These are phyloP conservation scores for Holacanthella duospinosa DNA, from an alignment of 2,888 invertebrate species.

Conservation along the genomic window DNA sequence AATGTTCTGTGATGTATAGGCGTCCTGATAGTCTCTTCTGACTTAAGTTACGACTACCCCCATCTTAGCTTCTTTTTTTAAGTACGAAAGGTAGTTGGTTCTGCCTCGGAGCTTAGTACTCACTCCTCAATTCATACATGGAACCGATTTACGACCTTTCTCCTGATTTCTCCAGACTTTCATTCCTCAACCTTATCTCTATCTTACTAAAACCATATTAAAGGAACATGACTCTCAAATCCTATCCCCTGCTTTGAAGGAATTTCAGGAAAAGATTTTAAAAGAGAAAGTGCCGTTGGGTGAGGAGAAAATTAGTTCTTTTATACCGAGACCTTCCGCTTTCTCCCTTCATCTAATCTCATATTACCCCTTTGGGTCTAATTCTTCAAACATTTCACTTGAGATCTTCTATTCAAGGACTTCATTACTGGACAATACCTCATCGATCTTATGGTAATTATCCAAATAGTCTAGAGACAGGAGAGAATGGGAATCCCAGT, in stretches of 20 bases:
- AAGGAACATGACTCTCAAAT: background rate
- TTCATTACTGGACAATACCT: background rate
- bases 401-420: background rate
- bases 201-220: background rate
- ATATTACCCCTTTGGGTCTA: constrained; percentile 37
- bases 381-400: constrained; percentile 33
- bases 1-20: constrained; percentile 38
- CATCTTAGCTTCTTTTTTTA: constrained; percentile 12
- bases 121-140: constrained; percentile 35
- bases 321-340: no score
- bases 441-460: background rate
- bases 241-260: background rate
- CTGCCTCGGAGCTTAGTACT: constrained; percentile 10
- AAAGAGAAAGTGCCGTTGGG: background rate
- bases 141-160: constrained; percentile 35
- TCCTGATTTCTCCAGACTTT: constrained; percentile 8
- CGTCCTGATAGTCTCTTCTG: constrained; percentile 32
- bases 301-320: background rate
- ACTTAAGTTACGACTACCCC: constrained; percentile 13
- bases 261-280: no score
- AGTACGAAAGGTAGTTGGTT: background rate
- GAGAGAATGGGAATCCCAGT: no score
- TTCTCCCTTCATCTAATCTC: constrained; percentile 8
- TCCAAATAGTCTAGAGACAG: no score
- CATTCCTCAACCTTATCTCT: background rate